These are phyloP conservation scores for Puffinus mauretanicus DNA, from an alignment of 2,113 vertebrate species.

Conservation along the genomic window DNA sequence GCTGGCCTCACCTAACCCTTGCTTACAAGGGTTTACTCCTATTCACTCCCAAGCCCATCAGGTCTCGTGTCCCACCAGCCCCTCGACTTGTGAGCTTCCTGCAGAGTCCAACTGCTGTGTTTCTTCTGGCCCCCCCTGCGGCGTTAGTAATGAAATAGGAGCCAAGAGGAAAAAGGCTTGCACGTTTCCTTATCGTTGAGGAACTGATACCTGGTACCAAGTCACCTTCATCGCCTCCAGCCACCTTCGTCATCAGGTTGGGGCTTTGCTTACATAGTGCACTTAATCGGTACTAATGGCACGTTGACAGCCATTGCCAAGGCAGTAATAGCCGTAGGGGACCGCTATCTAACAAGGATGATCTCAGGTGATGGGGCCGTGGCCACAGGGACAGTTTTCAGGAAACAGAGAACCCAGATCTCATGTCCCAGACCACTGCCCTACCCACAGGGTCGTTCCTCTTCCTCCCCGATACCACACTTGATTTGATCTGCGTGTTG, in stretches of 20 bases:
- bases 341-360: neutral
- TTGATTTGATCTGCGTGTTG: fast-evolving
- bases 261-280: neutral
- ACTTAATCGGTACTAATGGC: neutral
- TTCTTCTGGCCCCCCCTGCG: neutral
- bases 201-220: neutral
- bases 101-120: neutral
- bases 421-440: neutral
- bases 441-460: neutral
- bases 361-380: neutral
- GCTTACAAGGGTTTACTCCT: neutral
- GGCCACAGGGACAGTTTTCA: neutral
- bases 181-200: neutral
- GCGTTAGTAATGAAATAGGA: neutral
- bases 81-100: neutral
- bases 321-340: neutral
- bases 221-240: neutral
- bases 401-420: neutral
- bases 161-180: neutral
- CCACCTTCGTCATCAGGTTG: neutral
- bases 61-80: neutral
- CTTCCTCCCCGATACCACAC: neutral
- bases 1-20: slow-evolving; percentile 39
- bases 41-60: neutral
- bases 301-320: neutral